These are phyloP conservation scores for Aporophyla nigra DNA, from an alignment of 2,888 invertebrate genomes.

Conservation along the genomic window DNA sequence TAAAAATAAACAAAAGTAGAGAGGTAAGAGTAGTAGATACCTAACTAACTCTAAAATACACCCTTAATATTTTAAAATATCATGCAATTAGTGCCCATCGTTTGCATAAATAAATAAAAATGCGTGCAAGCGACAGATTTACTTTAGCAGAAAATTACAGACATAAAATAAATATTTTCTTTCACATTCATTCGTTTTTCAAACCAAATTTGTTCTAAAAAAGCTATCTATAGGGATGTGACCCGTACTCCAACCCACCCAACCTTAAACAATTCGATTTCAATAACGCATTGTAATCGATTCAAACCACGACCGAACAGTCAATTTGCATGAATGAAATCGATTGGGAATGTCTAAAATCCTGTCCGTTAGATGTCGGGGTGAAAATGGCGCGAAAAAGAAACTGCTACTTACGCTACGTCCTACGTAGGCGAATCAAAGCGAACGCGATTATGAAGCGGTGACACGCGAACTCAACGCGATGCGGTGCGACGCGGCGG, in stretches of 20 bases:
- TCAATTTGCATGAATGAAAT: conserved; percentile 60
- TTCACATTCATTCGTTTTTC: conserved; percentile 17
- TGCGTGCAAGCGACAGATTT: neutral
- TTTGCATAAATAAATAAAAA: neutral
- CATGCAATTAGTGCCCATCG: neutral
- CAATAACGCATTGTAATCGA: conserved; percentile 61
- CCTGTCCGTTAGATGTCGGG: conserved; percentile 44
- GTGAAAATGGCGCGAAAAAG: conserved; percentile 52
- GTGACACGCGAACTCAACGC: too few relatives aligned
- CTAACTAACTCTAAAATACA: neutral
- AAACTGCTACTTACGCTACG: conserved; percentile 51
- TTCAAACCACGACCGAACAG: conserved; percentile 58
- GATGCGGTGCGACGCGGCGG: too few relatives aligned
- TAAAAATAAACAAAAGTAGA: neutral
- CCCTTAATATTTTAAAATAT: neutral
- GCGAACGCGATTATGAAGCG: too few relatives aligned
- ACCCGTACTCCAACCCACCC: conserved; percentile 35
- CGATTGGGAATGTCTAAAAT: conserved; percentile 58
- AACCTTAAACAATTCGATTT: conserved; percentile 59
- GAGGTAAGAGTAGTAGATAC: neutral
- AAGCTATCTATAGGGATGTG: conserved; percentile 26
- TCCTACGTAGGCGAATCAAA: too few relatives aligned
- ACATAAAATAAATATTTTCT: neutral
- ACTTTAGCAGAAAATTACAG: conserved; percentile 2
- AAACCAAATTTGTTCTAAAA: conserved; percentile 31